Evolutionary conservation across 1,140 invertebrate species (phyloP), one percentile per base, ranked within the genome.

Genomic region (Colletes gigas): DNA sequence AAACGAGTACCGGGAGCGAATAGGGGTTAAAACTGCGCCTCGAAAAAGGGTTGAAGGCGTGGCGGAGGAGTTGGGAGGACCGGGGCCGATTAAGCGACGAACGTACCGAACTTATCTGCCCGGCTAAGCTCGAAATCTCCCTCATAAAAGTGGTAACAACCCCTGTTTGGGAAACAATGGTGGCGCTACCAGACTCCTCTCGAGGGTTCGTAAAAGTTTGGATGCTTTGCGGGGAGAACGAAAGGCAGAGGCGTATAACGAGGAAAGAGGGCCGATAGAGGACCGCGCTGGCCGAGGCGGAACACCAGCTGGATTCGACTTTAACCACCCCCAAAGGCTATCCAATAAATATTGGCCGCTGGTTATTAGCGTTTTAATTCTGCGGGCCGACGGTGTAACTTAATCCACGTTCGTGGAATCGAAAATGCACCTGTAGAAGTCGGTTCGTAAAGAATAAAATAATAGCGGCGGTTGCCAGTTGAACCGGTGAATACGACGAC

Each of bases 321-420:
- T 71, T 82, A 88, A 87, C 79, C 80, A 71, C 83, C 74, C 83
- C 72, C 50, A 91, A 91, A 30, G 90, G 87, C 89, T 89, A 81
- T 78, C 88, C 91, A 91, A 92, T 92, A 92, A 92, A 92, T 92
- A 92, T 92, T 89, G 86, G 4, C 62, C 85, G 86, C 87, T 91
- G 89, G 91, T 92, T 92, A 92, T 92, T 92, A 92, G 91, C 88
- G 90, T 92, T 92, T 92, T 92, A 91, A 92, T 92, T 92, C 91
- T 89, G 83, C 84, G 77, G 65, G 77, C 82, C 86, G 81, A 79
- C 79, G 86, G 89, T 91, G 88, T 90, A 92, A 92, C 88, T 92
- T 92, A 92, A 92, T 92, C 88, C 90, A 59, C 73, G 63, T 55
- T 70, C 39, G 21, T 15, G 76, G 82, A 91, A 91, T 91, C 86